Evolutionary conservation across 1,140 invertebrate genomes (phyloP).

Genomic region (Bombus soroeensis): DNA sequence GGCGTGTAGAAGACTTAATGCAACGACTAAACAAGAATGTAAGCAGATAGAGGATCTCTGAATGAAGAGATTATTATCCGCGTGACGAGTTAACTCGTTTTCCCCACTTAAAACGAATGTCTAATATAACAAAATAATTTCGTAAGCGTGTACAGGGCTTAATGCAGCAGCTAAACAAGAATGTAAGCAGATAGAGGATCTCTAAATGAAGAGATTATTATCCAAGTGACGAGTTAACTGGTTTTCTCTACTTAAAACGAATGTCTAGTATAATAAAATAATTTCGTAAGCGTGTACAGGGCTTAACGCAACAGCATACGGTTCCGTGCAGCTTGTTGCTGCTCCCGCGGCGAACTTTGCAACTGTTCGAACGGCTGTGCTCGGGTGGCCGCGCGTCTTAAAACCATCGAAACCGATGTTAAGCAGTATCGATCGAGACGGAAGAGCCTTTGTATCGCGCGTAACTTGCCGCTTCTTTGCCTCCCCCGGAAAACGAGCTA

Average conservation of each 20-base stretch:
- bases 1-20: too few species aligned
- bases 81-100: too few species aligned
- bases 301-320: not conserved
- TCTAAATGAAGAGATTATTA: too few species aligned
- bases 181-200: too few species aligned
- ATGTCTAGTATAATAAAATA: too few species aligned
- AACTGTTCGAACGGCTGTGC: conserved; percentile 12
- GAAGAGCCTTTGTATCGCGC: not conserved
- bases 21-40: too few species aligned
- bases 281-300: not conserved
- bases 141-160: not conserved
- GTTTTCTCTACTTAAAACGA: too few species aligned
- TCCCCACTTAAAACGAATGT: not conserved
- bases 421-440: conserved; percentile 12
- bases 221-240: too few species aligned
- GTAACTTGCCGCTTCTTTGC: conserved; percentile 10
- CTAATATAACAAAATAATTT: too few species aligned
- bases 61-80: too few species aligned
- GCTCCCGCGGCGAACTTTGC: conserved; percentile 14
- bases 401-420: conserved; percentile 15
- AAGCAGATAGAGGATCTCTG: too few species aligned
- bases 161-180: not conserved
- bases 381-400: not conserved
- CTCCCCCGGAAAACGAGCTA: not conserved
- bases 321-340: conserved; percentile 12